Evolutionary conservation across 2,797 vertebrate genomes (phyloP).

Genomic region (Naso thynnoides): DNA sequence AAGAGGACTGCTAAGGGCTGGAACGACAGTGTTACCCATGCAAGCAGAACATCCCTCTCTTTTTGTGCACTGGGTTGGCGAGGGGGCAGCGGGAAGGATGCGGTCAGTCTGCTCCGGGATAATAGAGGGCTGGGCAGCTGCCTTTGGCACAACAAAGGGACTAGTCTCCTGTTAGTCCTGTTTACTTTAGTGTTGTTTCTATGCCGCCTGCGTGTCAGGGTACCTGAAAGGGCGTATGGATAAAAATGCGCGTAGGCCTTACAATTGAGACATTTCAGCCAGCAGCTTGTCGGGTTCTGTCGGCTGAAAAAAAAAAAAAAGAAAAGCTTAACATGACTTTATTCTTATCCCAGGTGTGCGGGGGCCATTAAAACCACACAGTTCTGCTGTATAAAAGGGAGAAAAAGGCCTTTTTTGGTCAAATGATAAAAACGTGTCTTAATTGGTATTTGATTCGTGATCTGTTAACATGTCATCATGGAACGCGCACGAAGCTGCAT

Average conservation of each 20-base stretch:
- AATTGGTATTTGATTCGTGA: neutral
- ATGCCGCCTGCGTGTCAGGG: conserved; percentile 86
- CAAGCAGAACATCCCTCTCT: conserved; percentile 91
- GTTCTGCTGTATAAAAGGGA: neutral
- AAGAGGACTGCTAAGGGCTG: conserved; percentile 86
- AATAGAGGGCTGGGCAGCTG: conserved; percentile 93
- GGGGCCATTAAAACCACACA: neutral
- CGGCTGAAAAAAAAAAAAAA: conserved; percentile 15
- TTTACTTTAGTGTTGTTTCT: conserved; percentile 92
- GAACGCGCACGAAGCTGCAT: neutral
- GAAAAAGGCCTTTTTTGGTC: neutral
- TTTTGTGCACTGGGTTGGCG: conserved; percentile 91
- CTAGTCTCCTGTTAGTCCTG: conserved; percentile 88
- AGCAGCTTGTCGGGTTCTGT: conserved; percentile 29
- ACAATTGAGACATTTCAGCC: conserved; percentile 78
- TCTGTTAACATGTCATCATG: neutral
- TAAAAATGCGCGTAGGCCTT: conserved; percentile 59
- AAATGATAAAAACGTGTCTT: neutral
- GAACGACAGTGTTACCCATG: conserved; percentile 84
- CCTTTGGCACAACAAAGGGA: conserved; percentile 88
- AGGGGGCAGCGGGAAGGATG: conserved; percentile 89
- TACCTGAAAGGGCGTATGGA: conserved; percentile 85
- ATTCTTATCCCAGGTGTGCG: conserved; percentile 30
- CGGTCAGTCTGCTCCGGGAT: conserved; percentile 89
- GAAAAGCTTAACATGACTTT: conserved; percentile 33